Evolutionary conservation across 2,113 vertebrate species (phyloP).

Genomic region (Platycercus adscitus): DNA sequence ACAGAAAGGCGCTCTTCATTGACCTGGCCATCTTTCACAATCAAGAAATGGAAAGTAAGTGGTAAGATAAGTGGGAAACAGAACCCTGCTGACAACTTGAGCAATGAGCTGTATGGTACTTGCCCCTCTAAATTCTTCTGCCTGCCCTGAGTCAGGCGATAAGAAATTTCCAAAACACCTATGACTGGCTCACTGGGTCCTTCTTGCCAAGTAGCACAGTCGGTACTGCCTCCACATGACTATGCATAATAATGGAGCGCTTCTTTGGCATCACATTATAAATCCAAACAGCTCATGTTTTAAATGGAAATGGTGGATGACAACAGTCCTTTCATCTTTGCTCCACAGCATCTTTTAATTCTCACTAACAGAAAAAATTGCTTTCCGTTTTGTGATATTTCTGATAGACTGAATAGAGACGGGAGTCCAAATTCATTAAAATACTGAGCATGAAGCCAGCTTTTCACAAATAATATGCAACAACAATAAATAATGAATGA

Average conservation of each 20-base stretch:
- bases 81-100: not conserved
- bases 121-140: not conserved
- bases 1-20: not conserved
- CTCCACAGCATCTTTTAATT: not conserved
- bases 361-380: not conserved
- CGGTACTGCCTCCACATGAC: not conserved
- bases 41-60: not conserved
- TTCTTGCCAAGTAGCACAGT: not conserved
- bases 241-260: not conserved
- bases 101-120: not conserved
- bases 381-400: not conserved
- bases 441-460: not conserved
- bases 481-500: not conserved
- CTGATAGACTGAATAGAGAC: not conserved
- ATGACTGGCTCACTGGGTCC: not conserved
- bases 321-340: not conserved
- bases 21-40: not conserved
- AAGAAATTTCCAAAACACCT: not conserved
- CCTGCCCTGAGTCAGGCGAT: not conserved
- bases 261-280: not conserved
- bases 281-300: not conserved
- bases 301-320: not conserved
- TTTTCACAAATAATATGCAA: not conserved
- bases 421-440: not conserved
- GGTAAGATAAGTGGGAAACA: not conserved